phyloP scores from a whole-genome alignment of 2,797 vertebrate species.

The Spatula versicolor region DNA sequence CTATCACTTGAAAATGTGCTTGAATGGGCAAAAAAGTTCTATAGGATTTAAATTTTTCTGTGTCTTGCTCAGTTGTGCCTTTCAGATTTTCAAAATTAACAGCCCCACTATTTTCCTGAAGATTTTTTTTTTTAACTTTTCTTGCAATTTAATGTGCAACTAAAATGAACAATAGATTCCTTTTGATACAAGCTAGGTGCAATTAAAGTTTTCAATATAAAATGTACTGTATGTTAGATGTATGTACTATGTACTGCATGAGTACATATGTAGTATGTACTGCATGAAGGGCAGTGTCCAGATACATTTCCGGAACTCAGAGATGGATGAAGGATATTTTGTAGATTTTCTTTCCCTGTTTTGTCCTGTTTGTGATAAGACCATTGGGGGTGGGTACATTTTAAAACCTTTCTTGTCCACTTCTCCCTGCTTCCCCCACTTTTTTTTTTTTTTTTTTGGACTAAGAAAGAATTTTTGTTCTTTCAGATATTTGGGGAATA shows the following conservation, averaged over 20 bases:
- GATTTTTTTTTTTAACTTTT: not conserved
- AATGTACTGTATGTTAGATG: slow-evolving; percentile 44
- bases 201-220: not conserved
- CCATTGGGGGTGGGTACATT: slow-evolving; percentile 64
- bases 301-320: slow-evolving; percentile 48
- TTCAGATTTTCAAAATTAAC: slow-evolving; percentile 63
- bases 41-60: slow-evolving; percentile 65
- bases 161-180: not conserved
- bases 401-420: slow-evolving; percentile 25
- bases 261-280: too few relatives aligned
- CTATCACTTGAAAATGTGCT: slow-evolving; percentile 80
- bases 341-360: not conserved
- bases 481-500: slow-evolving; percentile 46
- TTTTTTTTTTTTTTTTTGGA: not conserved
- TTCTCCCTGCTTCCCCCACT: rapidly evolving
- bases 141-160: not conserved
- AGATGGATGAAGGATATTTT: slow-evolving; percentile 77
- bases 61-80: slow-evolving; percentile 50
- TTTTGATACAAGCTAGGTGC: not conserved
- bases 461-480: slow-evolving; percentile 60
- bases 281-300: slow-evolving; percentile 62
- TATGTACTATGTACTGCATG: too few relatives aligned
- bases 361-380: slow-evolving; percentile 30
- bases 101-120: not conserved
- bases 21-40: slow-evolving; percentile 82